A percentile compares a stretch with the other conserved stretches of the same genome.
These are phyloP conservation scores for Drosophila sechellia DNA, from an alignment of 1,140 invertebrate genomes.

Conservation along the genomic window DNA sequence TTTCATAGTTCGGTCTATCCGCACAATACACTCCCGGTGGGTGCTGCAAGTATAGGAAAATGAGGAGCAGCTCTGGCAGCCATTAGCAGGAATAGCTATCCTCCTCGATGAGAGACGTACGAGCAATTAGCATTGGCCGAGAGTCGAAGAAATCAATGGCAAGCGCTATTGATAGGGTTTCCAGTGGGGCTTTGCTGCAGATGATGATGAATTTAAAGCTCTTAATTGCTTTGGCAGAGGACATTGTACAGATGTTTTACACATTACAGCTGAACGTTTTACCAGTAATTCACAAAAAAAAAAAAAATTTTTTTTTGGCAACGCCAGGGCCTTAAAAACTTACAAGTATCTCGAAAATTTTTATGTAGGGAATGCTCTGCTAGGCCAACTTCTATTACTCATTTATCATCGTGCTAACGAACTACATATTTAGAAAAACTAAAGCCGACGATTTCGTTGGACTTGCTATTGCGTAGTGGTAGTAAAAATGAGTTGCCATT, in stretches of 20 bases:
- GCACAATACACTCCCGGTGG: slow-evolving; percentile 3
- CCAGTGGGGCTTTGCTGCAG: neutral
- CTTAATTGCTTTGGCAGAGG: neutral
- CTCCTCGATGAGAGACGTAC: slow-evolving; percentile 30
- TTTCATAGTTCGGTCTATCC: slow-evolving; percentile 46
- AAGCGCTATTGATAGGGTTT: neutral
- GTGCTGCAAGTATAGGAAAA: slow-evolving; percentile 5
- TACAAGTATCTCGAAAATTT: too few relatives aligned
- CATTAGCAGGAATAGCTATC: slow-evolving; percentile 12
- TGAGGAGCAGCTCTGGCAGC: neutral
- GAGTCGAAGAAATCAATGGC: slow-evolving; percentile 4
- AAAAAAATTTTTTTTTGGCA: too few relatives aligned
- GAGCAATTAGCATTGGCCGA: slow-evolving; percentile 56
- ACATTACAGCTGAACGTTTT: too few relatives aligned
- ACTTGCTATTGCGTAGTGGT: slow-evolving; percentile 24
- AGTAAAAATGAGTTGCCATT: slow-evolving; percentile 69
- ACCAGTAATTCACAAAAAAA: too few relatives aligned
- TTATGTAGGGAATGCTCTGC: too few relatives aligned
- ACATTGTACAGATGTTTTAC: too few relatives aligned
- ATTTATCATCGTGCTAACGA: neutral
- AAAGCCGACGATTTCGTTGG: neutral
- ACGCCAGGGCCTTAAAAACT: too few relatives aligned
- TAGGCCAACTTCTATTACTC: too few relatives aligned
- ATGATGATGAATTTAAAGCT: neutral
- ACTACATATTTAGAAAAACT: neutral